Conservation (phyloP, 2,888 invertebrate genomes). For the Diloba caeruleocephala region DNA sequence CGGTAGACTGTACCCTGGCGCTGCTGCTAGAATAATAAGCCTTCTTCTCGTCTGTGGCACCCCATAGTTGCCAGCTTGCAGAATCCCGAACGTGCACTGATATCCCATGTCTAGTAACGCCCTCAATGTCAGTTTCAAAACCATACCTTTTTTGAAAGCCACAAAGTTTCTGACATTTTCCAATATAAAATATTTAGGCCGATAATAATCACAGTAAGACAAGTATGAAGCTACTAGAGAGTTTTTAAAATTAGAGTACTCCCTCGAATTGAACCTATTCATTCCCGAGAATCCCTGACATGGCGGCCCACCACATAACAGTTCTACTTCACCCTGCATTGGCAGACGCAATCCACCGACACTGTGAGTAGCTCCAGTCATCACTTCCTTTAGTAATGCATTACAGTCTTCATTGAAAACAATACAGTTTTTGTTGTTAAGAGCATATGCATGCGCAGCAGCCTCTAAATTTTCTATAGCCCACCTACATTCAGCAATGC, state of each 20-base stretch:
- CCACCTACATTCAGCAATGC: conserved; percentile 92
- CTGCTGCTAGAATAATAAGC: conserved; percentile 94
- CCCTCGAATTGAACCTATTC: conserved; percentile 95
- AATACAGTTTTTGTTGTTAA: conserved; percentile 92
- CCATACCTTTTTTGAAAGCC: conserved; percentile 94
- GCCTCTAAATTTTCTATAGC: conserved; percentile 94
- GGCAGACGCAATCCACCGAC: conserved; percentile 90
- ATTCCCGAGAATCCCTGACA: conserved; percentile 97
- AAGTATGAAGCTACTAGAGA: conserved; percentile 94
- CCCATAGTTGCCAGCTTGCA: conserved; percentile 96
- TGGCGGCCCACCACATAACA: conserved; percentile 96
- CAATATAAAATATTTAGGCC: conserved; percentile 94
- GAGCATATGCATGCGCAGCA: conserved; percentile 93
- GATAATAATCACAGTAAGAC: conserved; percentile 95
- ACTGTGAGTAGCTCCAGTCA: conserved; percentile 89
- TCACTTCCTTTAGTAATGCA: conserved; percentile 90
- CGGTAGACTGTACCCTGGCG: conserved; percentile 93
- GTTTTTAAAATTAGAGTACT: conserved; percentile 96
- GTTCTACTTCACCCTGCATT: conserved; percentile 93
- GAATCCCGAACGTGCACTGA: conserved; percentile 95
- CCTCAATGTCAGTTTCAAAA: conserved; percentile 93
- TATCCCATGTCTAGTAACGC: conserved; percentile 95
- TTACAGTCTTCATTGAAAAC: conserved; percentile 96
- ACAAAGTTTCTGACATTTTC: conserved; percentile 97
- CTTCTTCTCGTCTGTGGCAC: conserved; percentile 94